Conservation (phyloP, 1,140 invertebrate species). For the Caenorhabditis briggsae region DNA sequence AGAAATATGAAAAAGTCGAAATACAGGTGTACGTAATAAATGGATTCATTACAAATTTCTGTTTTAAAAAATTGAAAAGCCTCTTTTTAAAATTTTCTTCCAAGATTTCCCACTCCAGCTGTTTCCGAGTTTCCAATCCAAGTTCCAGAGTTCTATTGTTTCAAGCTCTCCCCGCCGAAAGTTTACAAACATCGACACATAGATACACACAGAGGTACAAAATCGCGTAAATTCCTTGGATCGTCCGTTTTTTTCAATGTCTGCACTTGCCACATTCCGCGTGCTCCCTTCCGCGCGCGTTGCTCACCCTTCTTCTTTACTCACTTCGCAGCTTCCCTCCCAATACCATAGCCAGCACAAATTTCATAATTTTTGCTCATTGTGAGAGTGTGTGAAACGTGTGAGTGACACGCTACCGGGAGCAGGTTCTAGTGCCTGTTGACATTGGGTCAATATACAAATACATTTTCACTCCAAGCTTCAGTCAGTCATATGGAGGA, state of each 20-base stretch:
- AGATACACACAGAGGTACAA: not conserved
- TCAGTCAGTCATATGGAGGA: not conserved
- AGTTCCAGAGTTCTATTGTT: conserved; percentile 27
- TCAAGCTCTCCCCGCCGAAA: not conserved
- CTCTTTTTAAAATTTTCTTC: not conserved
- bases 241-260: conserved; percentile 14
- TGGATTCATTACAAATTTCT: too few species aligned
- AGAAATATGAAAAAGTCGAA: too few species aligned
- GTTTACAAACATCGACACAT: conserved; percentile 34
- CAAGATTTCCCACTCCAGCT: not conserved
- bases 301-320: not conserved
- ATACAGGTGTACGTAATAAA: too few species aligned
- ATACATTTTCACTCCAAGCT: conserved; percentile 21
- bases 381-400: conserved; percentile 41
- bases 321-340: conserved; percentile 8
- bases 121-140: not conserved
- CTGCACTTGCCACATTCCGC: conserved; percentile 15
- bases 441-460: conserved; percentile 53
- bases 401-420: conserved; percentile 22
- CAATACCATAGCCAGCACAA: not conserved
- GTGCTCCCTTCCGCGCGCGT: not conserved
- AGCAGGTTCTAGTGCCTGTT: conserved; percentile 50
- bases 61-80: too few species aligned
- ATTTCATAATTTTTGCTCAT: conserved; percentile 55
- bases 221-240: conserved; percentile 34